Conservation (phyloP, 1,140 invertebrate genomes). For the honey bee (Apis mellifera) region Amel_HAv3.1 CM009934.2:10953001-10953500, state of each 20-base stretch:
- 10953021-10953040: constrained; percentile 47
- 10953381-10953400: constrained; percentile 51
- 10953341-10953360: constrained; percentile 48
- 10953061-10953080: not conserved
- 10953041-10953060: constrained; percentile 30
- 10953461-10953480: constrained; percentile 36
- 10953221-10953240: constrained; percentile 19
- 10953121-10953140: not conserved
- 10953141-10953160: constrained; percentile 12
- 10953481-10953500: not conserved
- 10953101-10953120: not conserved
- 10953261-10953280: constrained; percentile 61
- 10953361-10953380: not conserved
- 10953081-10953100: not conserved
- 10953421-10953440: constrained; percentile 47
- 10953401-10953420: constrained; percentile 6
- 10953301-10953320: constrained; percentile 55
- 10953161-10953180: not conserved
- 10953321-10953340: constrained; percentile 39
- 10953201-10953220: no score
- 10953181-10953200: constrained; percentile 12
- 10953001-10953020: constrained; percentile 11
- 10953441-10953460: constrained; percentile 55
- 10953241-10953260: not conserved
- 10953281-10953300: constrained; percentile 57